Percentiles rank a stretch among this genome's conserved stretches.
Evolutionary conservation across 2,888 invertebrate genomes (phyloP).

Genomic region (Hoplodrina blanda): DNA sequence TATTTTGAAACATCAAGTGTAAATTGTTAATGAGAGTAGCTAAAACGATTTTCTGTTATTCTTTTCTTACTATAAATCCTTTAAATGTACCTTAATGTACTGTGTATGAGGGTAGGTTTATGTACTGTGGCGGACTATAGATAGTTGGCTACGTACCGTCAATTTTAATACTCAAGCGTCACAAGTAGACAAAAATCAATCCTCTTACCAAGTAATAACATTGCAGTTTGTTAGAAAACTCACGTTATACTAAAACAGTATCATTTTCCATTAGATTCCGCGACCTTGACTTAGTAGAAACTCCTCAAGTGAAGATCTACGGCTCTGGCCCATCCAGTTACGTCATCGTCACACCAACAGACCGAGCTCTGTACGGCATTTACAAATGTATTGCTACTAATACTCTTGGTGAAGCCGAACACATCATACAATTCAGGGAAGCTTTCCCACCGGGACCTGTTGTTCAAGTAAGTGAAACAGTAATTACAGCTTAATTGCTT

Average conservation of each 20-base stretch:
- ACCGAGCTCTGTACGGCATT: conserved; percentile 92
- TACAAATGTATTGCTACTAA: conserved; percentile 96
- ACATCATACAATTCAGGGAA: conserved; percentile 93
- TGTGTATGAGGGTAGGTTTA: too few relatives aligned
- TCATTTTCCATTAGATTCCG: conserved; percentile 79
- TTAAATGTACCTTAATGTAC: background rate
- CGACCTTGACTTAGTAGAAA: conserved; percentile 89
- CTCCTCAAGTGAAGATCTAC: conserved; percentile 90
- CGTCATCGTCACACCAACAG: conserved; percentile 93
- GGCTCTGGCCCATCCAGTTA: conserved; percentile 94
- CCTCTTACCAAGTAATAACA: too few relatives aligned
- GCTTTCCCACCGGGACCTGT: conserved; percentile 93
- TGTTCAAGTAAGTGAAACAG: conserved; percentile 79
- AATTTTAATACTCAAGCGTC: background rate
- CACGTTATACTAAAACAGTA: background rate
- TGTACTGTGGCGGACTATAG: background rate
- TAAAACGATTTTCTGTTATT: background rate
- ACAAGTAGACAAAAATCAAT: background rate
- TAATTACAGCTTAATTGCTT: conserved; percentile 30
- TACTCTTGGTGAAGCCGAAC: conserved; percentile 92
- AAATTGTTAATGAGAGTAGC: background rate
- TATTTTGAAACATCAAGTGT: background rate
- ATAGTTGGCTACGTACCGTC: background rate
- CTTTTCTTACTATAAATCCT: background rate
- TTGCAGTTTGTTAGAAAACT: background rate